phyloP scores from a whole-genome alignment of 1,140 invertebrate species.

The Eriocheir sinensis region DNA sequence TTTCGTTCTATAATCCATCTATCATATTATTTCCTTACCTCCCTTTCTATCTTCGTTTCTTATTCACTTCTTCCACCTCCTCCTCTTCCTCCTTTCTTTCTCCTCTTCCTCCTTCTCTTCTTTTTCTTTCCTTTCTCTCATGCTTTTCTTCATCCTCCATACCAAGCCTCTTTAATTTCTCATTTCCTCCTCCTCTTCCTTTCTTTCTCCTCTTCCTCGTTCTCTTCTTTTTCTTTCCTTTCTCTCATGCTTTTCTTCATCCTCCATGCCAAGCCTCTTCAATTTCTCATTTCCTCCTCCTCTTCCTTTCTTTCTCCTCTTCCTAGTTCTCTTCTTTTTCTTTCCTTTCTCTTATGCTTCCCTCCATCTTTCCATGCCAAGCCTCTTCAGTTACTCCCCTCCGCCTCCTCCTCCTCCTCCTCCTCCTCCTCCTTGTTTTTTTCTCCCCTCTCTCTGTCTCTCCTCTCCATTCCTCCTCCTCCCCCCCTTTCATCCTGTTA shows the following conservation, averaged over 20 bases:
- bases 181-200: neutral
- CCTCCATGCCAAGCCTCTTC: neutral
- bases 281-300: neutral
- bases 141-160: neutral
- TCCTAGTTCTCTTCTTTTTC: neutral
- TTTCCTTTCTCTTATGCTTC: neutral
- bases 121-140: no score
- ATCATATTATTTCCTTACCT: neutral
- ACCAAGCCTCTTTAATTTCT: neutral
- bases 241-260: neutral
- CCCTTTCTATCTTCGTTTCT: no score
- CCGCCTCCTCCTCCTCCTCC: neutral
- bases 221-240: neutral
- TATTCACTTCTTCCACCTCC: neutral
- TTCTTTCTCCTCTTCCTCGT: neutral
- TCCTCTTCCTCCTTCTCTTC: neutral
- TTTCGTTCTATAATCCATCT: no score
- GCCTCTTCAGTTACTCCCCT: neutral
- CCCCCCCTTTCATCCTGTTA: neutral
- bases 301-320: slow-evolving; percentile 34
- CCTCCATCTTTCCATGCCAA: neutral
- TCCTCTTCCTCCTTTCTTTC: no score
- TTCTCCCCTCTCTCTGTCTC: no score
- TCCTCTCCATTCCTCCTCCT: slow-evolving; percentile 17
- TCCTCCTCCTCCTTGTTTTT: neutral